phyloP scores from a whole-genome alignment of 2,888 invertebrate species.

The Alsophila aescularia region DNA sequence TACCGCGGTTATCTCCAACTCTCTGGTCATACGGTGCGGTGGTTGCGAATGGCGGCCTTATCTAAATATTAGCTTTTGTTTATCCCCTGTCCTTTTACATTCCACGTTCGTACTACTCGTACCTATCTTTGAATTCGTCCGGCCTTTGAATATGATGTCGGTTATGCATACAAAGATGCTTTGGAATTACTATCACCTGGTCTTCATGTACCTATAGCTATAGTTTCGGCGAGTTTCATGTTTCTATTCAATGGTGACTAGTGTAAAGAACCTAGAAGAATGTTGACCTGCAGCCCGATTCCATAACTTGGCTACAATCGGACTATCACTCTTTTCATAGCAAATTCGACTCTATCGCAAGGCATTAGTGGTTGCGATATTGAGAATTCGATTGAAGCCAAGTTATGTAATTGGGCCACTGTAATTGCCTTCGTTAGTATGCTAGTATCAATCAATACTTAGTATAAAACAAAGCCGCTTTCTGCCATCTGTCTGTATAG shows the following conservation, averaged over 20 bases:
- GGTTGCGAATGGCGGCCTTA: slow-evolving; percentile 62
- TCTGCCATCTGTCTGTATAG: too few relatives aligned
- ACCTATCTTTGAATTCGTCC: slow-evolving; percentile 60
- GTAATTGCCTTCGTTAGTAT: too few relatives aligned
- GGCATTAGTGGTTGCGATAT: too few relatives aligned
- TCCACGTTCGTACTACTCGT: slow-evolving; percentile 51
- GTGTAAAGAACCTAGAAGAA: background rate
- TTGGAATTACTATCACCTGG: slow-evolving; percentile 43
- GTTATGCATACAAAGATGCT: slow-evolving; percentile 61
- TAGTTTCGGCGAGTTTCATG: slow-evolving; percentile 16
- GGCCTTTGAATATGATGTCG: slow-evolving; percentile 51
- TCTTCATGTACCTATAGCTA: slow-evolving; percentile 26
- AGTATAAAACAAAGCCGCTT: too few relatives aligned
- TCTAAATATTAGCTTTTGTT: slow-evolving; percentile 74
- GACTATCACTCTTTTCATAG: too few relatives aligned
- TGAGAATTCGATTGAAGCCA: too few relatives aligned
- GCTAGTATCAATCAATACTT: too few relatives aligned
- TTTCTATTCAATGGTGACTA: slow-evolving; percentile 1
- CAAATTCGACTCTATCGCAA: too few relatives aligned
- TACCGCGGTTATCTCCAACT: slow-evolving; percentile 47
- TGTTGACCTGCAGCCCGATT: background rate
- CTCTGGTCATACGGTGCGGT: slow-evolving; percentile 44
- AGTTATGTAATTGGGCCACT: too few relatives aligned
- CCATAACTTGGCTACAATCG: too few relatives aligned
- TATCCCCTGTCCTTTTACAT: slow-evolving; percentile 65